These are phyloP conservation scores for Hymenopus coronatus DNA, from an alignment of 2,888 invertebrate genomes.

Conservation along the genomic window DNA sequence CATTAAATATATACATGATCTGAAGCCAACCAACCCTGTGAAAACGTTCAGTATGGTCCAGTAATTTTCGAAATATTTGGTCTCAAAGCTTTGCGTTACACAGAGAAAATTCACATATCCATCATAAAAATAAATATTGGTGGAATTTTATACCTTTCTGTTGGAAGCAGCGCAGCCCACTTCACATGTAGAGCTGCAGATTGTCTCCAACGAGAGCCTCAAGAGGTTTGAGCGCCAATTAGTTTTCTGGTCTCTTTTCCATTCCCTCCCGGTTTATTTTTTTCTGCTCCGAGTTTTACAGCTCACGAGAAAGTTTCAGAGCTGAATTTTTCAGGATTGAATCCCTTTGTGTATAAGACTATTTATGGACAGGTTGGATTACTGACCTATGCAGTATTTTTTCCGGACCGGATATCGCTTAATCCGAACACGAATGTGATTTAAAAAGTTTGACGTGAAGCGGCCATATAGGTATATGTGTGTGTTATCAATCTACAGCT, in stretches of 20 bases:
- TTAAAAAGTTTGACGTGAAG: too few relatives aligned
- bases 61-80: background rate
- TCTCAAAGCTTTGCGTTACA: background rate
- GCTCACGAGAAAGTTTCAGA: background rate
- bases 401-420: too few relatives aligned
- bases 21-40: too few relatives aligned
- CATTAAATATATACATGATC: too few relatives aligned
- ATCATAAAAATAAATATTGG: background rate
- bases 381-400: too few relatives aligned
- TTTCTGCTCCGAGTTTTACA: background rate
- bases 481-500: too few relatives aligned
- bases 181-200: background rate
- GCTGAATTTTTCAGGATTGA: background rate
- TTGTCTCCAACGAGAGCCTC: background rate
- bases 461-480: too few relatives aligned
- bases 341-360: background rate
- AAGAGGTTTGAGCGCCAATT: background rate
- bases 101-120: background rate
- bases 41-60: background rate
- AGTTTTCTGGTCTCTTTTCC: background rate
- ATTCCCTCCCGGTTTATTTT: background rate
- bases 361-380: background rate
- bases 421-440: too few relatives aligned
- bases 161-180: background rate
- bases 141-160: background rate